Percentiles rank a stretch among this genome's conserved stretches.
phyloP scores from a whole-genome alignment of 2,113 vertebrate species.

The Marmota monax region DNA sequence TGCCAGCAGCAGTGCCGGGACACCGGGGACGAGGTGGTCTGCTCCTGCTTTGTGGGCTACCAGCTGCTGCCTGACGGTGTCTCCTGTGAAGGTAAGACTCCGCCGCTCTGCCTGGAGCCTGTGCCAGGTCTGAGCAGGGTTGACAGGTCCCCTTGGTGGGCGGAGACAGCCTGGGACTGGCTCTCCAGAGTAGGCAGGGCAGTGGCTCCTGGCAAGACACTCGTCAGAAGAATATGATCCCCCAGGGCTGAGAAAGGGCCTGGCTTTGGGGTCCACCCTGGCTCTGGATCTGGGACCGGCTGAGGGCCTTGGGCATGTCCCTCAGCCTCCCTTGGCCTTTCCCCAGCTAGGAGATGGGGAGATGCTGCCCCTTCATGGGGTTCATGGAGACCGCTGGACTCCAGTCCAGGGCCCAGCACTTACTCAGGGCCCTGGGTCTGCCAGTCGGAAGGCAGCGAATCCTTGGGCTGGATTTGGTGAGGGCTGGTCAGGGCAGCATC shows the following conservation, averaged over 20 bases:
- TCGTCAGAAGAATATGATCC: neutral
- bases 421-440: neutral
- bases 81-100: conserved; percentile 93
- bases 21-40: conserved; percentile 90
- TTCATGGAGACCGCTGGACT: neutral
- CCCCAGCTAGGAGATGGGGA: neutral
- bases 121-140: neutral
- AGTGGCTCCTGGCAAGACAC: neutral
- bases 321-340: neutral
- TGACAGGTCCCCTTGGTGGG: rapidly evolving
- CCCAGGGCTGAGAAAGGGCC: rapidly evolving
- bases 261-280: neutral
- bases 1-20: conserved; percentile 94
- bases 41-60: conserved; percentile 94
- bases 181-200: rapidly evolving
- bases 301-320: neutral
- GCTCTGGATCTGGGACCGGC: neutral
- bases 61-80: conserved; percentile 93
- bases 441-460: neutral
- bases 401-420: neutral
- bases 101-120: neutral
- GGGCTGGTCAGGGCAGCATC: rapidly evolving
- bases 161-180: neutral
- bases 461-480: neutral
- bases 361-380: rapidly evolving